A percentile compares a stretch with the other conserved stretches of the same genome.
Evolutionary conservation across 2,797 vertebrate genomes (phyloP).

Genomic region (Limnodromus scolopaceus): DNA sequence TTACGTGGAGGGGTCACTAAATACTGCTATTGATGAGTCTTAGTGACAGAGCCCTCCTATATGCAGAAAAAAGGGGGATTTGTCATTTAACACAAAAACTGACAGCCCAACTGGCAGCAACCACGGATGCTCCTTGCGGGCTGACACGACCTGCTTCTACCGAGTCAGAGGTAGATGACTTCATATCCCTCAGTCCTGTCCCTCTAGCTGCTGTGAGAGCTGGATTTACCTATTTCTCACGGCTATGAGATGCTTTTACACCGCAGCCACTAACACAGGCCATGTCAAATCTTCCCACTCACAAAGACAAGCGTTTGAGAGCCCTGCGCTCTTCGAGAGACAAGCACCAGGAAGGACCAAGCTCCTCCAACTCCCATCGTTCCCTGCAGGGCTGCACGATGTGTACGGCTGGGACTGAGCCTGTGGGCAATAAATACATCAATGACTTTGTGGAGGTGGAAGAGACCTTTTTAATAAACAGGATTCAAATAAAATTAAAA

Average conservation of each 20-base stretch:
- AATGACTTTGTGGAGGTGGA: slow-evolving; percentile 68
- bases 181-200: neutral
- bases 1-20: neutral
- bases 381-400: neutral
- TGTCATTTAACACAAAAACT: neutral
- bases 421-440: slow-evolving; percentile 66
- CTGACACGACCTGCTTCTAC: neutral
- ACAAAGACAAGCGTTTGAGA: neutral
- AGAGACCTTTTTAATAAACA: slow-evolving; percentile 78
- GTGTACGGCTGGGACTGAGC: neutral
- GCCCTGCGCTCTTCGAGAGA: neutral
- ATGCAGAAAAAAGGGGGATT: neutral
- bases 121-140: neutral
- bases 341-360: neutral
- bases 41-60: neutral
- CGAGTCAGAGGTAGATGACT: neutral
- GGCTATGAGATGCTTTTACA: neutral
- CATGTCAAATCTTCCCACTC: neutral
- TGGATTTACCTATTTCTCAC: neutral
- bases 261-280: neutral
- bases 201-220: neutral
- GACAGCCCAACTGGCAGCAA: neutral
- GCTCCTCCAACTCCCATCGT: neutral
- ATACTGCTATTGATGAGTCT: neutral
- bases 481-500: slow-evolving; percentile 71